Evolutionary conservation across 2,113 vertebrate genomes (phyloP).

Genomic region (Eptesicus fuscus): DNA sequence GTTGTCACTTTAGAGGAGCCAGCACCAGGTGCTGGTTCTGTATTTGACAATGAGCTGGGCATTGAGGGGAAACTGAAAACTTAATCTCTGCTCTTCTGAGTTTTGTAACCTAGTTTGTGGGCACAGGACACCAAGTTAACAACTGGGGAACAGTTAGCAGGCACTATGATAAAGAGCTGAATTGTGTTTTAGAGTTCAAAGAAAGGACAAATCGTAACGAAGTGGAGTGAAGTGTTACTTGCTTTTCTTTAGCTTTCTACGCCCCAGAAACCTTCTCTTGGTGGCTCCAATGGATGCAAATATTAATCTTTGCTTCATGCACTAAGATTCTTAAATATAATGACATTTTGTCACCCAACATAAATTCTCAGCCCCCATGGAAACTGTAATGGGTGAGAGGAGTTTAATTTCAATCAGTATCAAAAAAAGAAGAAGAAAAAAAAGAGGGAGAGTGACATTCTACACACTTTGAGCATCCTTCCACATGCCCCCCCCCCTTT

Average conservation of each 20-base stretch:
- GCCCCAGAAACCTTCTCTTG: background rate
- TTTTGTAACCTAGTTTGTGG: background rate
- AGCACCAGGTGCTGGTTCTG: background rate
- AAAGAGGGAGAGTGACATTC: background rate
- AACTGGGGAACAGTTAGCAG: background rate
- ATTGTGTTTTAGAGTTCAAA: slow-evolving; percentile 31
- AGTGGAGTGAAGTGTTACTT: background rate
- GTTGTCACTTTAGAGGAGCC: background rate
- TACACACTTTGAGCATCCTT: background rate
- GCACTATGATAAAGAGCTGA: background rate
- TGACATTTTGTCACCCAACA: background rate
- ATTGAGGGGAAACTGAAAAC: background rate
- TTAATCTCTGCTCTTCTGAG: background rate
- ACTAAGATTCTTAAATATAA: background rate
- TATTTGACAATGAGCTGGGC: background rate
- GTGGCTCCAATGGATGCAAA: background rate
- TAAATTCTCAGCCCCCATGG: background rate
- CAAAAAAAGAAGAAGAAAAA: background rate
- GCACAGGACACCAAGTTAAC: background rate
- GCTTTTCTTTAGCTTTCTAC: background rate
- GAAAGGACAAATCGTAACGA: background rate
- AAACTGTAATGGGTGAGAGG: background rate
- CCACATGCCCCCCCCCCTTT: background rate
- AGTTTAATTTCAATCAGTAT: background rate
- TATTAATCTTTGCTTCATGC: background rate